Base-by-base conservation (phyloP, 2,797 vertebrate genomes). In the Etheostoma nigrum region DNA sequence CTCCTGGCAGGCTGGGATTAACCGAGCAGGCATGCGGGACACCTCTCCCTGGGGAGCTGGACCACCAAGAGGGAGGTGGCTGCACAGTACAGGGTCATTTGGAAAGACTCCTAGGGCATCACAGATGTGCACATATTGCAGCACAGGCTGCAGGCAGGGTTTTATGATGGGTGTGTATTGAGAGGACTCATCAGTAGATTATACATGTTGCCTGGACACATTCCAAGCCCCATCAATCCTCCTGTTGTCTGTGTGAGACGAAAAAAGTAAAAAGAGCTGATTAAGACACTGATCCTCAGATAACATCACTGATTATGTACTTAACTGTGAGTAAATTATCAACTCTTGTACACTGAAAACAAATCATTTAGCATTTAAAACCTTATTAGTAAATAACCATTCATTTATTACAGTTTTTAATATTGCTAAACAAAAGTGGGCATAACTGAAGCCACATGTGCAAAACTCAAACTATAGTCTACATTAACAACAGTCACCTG, bases 1-100 rank as follows among this genome's bases (percentile, higher is more conserved):
- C 70, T 88, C 69, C 74, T 76, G 80, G 53, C 72, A 82, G 72
- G 70, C 18, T 27, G 48, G 59, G 74, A 88, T 88, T 80, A 79
- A 83, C 58, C 33, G 72, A 81, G 70, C 55, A 67, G 47, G 65
- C 63, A 64, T 48, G 53, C 53, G 67, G 71, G 74, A 81, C 83
- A 72, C 53, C 59, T 54, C 74, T 77, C 75, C 40, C 68, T 0
- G 5, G 77, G 80, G 79, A 83, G 67, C 30, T 13, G 61, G 72
- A 63, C 72, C 78, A 75, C 76, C 69, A 25, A 67, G 47, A 65
- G 76, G 75, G 73, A 64, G 75, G 67, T n/a, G 45, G 67, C 79
- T 48, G 60, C 33, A 57, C 58, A 25, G 81, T 70, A 66, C 75
- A 51, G 66, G 60, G 73, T 85, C 76, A 80, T 90, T 79, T 85